Evolutionary conservation across 2,113 vertebrate species (phyloP), one percentile per base, ranked within the genome.

Genomic region (Oreochromis niloticus): DNA sequence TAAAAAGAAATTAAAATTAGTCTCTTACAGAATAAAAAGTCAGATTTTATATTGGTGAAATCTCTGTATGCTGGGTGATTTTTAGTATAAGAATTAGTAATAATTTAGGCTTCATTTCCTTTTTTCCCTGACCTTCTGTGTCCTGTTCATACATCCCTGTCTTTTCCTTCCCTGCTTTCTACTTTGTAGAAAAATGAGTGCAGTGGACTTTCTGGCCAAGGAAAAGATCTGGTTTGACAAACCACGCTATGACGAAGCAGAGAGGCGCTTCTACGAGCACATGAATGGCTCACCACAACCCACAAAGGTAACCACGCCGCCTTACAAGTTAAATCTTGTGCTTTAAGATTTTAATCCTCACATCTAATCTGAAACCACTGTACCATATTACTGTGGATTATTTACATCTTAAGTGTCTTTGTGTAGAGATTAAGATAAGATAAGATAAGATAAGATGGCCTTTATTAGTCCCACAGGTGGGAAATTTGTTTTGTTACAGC

Each of bases 161-260:
- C 27, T 71, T 83, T 24, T 87, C 57, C 68, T 73, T 66, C 55
- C 68, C 83, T 32, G 8, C 43, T 91, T 16, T 87, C 12, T 83
- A 79, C n/a, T 85, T 52, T 86, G 17, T 36, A 99, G 98, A 89
- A 97, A 93, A 90, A 99, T 99, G 98, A 97, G 96, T 27, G 88
- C 96, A 0, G 68, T 93, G 6, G 95, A 97, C 82, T 97, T 96
- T 87, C 91, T 98, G 9, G 36, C 93, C 79, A 97, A 97, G 2
- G 98, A 99, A 92, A 98, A 97, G 96, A 95, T 99, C 96, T 99
- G 98, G 98, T 98, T 99, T 2, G 98, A 99, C 11, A 99, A 99
- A 88, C 96, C 96, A 92, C 97, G 97, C 17, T 99, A 98, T 0
- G 98, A 99, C 0, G 98, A 99, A 3, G 98, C 98, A 0, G 98